phyloP scores from a whole-genome alignment of 1,140 invertebrate genomes.

The Eumeta japonica region DNA sequence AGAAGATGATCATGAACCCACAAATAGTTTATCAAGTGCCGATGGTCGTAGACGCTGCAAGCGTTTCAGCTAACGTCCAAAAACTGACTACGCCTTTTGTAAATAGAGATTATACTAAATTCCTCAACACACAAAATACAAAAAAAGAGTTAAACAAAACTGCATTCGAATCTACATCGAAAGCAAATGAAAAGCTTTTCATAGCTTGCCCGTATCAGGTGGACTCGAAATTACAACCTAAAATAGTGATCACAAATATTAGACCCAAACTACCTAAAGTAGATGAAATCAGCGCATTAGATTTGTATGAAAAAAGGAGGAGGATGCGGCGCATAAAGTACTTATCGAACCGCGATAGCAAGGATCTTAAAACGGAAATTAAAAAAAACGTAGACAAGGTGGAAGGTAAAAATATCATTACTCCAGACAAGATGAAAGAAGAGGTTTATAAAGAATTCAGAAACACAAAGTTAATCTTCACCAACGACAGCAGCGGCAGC shows the following conservation, averaged over 20 bases:
- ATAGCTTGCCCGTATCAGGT: conserved; percentile 39
- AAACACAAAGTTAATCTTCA: conserved; percentile 21
- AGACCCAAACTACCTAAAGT: conserved; percentile 24
- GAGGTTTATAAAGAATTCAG: conserved; percentile 44
- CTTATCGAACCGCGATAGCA: conserved; percentile 28
- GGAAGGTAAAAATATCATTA: conserved; percentile 33
- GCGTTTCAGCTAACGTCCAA: no score
- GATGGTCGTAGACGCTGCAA: conserved; percentile 36
- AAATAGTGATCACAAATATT: conserved; percentile 39
- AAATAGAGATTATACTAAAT: conserved; percentile 25
- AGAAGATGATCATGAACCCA: conserved; percentile 38
- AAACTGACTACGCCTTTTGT: conserved; percentile 25
- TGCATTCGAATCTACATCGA: conserved; percentile 20
- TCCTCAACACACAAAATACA: conserved; percentile 19
- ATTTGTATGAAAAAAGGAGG: conserved; percentile 45
- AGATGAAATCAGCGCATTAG: conserved; percentile 45
- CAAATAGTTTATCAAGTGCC: conserved; percentile 50
- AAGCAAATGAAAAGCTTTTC: conserved; percentile 33
- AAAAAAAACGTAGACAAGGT: conserved; percentile 22
- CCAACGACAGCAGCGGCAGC: conserved; percentile 25
- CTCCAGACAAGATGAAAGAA: conserved; percentile 40
- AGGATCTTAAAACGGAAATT: conserved; percentile 23
- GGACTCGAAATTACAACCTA: conserved; percentile 39
- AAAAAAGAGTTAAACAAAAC: conserved; percentile 23
- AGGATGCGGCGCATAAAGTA: conserved; percentile 33